phyloP scores from a whole-genome alignment of 2,113 vertebrate species.

The Phaethornis superciliosus region DNA sequence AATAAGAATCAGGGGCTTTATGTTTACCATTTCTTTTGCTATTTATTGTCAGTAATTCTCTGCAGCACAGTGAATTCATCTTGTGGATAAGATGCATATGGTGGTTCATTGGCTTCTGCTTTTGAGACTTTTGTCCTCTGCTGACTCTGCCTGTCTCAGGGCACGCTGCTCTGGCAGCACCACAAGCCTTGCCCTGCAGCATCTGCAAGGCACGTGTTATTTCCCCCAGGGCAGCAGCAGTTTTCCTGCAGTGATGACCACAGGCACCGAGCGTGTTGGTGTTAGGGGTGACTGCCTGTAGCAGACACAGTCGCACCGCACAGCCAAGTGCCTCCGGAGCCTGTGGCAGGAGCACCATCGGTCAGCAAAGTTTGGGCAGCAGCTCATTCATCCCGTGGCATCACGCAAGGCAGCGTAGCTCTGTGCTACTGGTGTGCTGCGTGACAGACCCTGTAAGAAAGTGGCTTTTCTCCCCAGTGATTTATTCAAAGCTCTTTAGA shows the following conservation, averaged over 20 bases:
- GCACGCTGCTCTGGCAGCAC: neutral
- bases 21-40: neutral
- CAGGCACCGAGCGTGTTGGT: neutral
- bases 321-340: neutral
- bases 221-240: neutral
- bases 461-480: neutral
- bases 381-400: neutral
- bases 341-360: neutral
- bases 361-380: neutral
- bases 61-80: neutral
- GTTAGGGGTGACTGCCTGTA: rapidly evolving
- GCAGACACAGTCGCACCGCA: neutral
- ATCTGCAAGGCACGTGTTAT: neutral
- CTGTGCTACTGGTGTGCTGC: neutral
- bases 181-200: neutral
- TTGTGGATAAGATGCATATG: neutral
- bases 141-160: neutral
- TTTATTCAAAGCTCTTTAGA: neutral
- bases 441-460: neutral
- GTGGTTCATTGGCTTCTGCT: neutral
- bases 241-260: neutral
- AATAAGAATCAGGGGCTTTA: neutral
- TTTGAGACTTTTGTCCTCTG: neutral
- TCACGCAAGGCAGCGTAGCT: neutral
- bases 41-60: neutral